Percentiles rank a stretch among this genome's conserved stretches.
phyloP scores from a whole-genome alignment of 2,888 invertebrate genomes.

The Pseudeuparius sepicola region DNA sequence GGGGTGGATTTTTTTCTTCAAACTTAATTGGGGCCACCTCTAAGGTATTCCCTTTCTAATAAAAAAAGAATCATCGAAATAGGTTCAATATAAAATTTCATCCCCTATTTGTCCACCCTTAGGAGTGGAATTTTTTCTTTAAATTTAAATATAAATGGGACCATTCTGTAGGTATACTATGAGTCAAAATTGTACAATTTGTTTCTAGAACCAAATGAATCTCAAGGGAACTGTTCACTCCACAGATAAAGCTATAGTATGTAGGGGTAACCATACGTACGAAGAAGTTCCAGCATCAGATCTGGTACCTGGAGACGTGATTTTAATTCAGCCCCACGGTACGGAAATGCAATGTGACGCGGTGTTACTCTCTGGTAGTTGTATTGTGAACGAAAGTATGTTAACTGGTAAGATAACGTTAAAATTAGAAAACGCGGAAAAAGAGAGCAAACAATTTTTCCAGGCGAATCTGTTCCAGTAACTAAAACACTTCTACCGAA shows the following conservation, averaged over 20 bases:
- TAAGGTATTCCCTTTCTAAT: too few species aligned
- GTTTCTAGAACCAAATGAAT: conserved; percentile 76
- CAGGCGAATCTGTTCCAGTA: conserved; percentile 39
- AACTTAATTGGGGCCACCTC: too few species aligned
- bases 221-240: conserved; percentile 76
- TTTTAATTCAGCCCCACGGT: conserved; percentile 72
- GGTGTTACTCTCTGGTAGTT: conserved; percentile 72
- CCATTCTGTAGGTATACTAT: too few species aligned
- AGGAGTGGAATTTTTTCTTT: too few species aligned
- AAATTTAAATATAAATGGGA: too few species aligned
- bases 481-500: conserved; percentile 77
- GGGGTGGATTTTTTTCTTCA: too few species aligned
- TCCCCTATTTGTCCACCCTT: too few species aligned
- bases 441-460: conserved; percentile 13
- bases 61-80: too few species aligned
- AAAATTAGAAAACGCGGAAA: not conserved
- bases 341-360: conserved; percentile 90
- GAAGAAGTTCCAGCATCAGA: conserved; percentile 57
- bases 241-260: conserved; percentile 57
- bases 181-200: too few species aligned
- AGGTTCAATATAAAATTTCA: too few species aligned
- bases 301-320: conserved; percentile 82
- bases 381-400: conserved; percentile 93
- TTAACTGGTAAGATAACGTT: conserved; percentile 59
- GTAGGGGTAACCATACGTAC: conserved; percentile 41